Evolutionary conservation across 2,888 invertebrate genomes (phyloP), one percentile per base, ranked within the genome.

Genomic region (Rhyacophila evoluta): DNA sequence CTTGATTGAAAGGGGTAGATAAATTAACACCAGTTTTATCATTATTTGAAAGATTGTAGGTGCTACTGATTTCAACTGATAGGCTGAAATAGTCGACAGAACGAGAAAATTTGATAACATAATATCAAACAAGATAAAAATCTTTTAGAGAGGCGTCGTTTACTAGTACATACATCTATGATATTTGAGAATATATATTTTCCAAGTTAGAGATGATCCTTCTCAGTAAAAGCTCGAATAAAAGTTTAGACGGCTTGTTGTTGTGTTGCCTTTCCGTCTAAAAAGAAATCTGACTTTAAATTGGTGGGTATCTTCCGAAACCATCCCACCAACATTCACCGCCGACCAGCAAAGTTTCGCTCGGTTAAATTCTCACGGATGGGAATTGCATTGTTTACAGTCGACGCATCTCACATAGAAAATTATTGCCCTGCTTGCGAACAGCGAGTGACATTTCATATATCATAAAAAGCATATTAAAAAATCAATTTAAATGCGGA

Each of bases 301-400:
- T 55, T 55, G 25, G 8, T 55, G 19, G 55, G 55, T 55, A 55
- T 55, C 25, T 55, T 55, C 55, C 25, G 19, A 41, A 55, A 25
- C 55, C 55, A 19, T 55, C 25, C 19, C 19, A 55, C 55, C 8
- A 55, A 19, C 55, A 19, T 55, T 55, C 55, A 19, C 55, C 19
- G 55, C 55, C 55, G 55, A 55, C 55, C 19, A 55, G 55, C 8
- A 55, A 55, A 55, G 55, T 55, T 55, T 55, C 25, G 33, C 55
- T 15, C 12, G 41, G 39, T 36, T 38, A 74, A 74, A 75, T 79
- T 79, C 75, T 75, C 79, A 75, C 72, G 33, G 73, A 69, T 68
- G 72, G 75, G 72, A 79, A 79, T 72, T 55, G 72, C 74, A 79
- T 79, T 79, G 79, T 79, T 71, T 79, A 69, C 74, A 67, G 67